Conservation (phyloP, 2,888 invertebrate genomes). For the Rhorus exstirpatorius region DNA sequence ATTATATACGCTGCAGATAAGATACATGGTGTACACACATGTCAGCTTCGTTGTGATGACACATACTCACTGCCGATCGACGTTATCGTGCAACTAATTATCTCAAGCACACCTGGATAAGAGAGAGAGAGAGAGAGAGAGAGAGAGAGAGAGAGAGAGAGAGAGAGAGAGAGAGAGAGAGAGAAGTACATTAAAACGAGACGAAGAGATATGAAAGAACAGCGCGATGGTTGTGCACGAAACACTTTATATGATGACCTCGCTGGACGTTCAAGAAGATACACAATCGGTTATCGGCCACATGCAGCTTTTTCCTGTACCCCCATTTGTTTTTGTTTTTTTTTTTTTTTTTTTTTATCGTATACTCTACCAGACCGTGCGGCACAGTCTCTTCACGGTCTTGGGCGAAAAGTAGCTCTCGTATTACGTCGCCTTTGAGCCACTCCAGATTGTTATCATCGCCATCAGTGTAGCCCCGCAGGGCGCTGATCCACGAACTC, state of each 20-base stretch:
- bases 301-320: background rate
- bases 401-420: conserved; percentile 48
- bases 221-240: background rate
- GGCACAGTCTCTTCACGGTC: conserved; percentile 10
- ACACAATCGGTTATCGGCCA: conserved; percentile 46
- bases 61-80: conserved; percentile 26
- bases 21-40: conserved; percentile 14
- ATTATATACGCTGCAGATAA: conserved; percentile 20
- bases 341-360: conserved; percentile 8
- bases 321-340: conserved; percentile 3
- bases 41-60: conserved; percentile 22
- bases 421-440: conserved; percentile 44
- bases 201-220: background rate
- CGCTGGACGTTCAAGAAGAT: conserved; percentile 28
- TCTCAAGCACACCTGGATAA: conserved; percentile 44
- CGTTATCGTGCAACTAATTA: conserved; percentile 29
- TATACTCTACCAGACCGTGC: background rate
- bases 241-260: conserved; percentile 6
- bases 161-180: background rate
- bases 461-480: conserved; percentile 4
- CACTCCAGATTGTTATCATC: conserved; percentile 50
- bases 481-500: conserved; percentile 40
- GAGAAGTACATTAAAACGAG: background rate
- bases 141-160: background rate
- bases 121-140: background rate